Base-by-base conservation (phyloP, 35 echinoderm and acorn worm genomes). In the Eucidaris tribuloides region DNA sequence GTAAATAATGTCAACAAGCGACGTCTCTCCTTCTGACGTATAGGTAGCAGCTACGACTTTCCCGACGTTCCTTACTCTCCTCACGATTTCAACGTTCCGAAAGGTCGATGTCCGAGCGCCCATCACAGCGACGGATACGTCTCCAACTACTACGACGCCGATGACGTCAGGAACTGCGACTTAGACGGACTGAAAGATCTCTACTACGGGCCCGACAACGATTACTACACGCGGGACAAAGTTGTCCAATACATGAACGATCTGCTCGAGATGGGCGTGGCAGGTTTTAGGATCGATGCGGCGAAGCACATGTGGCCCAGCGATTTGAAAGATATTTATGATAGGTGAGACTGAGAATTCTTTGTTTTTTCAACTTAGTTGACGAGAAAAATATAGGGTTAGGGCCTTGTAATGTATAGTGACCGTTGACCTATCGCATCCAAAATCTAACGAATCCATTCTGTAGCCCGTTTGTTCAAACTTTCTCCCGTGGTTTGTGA, bases 111-210 rank as follows among this genome's bases (percentile, higher is more conserved):
- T 62, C 44, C 62, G 18, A 60, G 30, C 18, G 68, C 24, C 24
- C 35, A 87, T n/a, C n/a, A n/a, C n/a, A n/a, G n/a, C n/a, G n/a
- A n/a, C n/a, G 96, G 96, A 20, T 56, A 82, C 27, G 84, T 99
- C 28, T 80, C 82, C 24, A 77, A 86, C 81, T 90, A 91, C 82
- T 59, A 77, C 36, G 32, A 97, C 60, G 59, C 81, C 11, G 74
- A 65, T 0, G 36, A 91, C 30, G 76, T 92, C 9, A 49, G 89
- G 0, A 85, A 92, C 35, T 92, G 89, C 42, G 66, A 80, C 27
- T 54, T 92, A 2, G 54, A 81, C 1, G 89, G 82, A 9, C 60
- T 92, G 0, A 66, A 65, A 15, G 89, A 92, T 42, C 63, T 92
- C 46, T 84, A 76, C 30, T 78, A 65, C 13, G 37, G 72, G 3